A percentile compares a stretch with the other conserved stretches of the same genome.
phyloP scores from a whole-genome alignment of 2,797 vertebrate species.

The Danio aesculapii region DNA sequence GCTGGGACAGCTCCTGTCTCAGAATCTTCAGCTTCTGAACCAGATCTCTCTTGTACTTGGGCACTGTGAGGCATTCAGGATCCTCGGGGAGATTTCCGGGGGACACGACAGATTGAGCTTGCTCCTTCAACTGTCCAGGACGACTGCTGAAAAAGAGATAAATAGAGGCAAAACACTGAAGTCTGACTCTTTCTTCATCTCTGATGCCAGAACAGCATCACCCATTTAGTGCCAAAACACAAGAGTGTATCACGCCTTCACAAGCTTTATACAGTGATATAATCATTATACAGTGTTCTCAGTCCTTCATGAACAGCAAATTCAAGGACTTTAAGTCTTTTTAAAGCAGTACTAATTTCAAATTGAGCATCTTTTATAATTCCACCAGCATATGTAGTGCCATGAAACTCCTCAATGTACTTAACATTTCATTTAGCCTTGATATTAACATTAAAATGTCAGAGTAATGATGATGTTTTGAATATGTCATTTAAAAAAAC shows the following conservation, averaged over 20 bases:
- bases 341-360: too few species aligned
- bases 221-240: not conserved
- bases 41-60: slow-evolving; percentile 93
- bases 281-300: too few species aligned
- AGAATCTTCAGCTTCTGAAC: slow-evolving; percentile 98
- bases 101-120: slow-evolving; percentile 86
- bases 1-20: slow-evolving; percentile 94
- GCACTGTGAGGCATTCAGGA: slow-evolving; percentile 93
- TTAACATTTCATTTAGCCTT: too few species aligned
- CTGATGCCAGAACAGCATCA: not conserved
- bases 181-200: slow-evolving; percentile 20
- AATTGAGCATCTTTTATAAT: too few species aligned
- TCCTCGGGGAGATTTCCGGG: slow-evolving; percentile 91
- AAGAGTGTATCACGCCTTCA: not conserved
- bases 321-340: too few species aligned
- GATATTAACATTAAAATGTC: too few species aligned
- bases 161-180: not conserved
- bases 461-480: too few species aligned
- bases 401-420: too few species aligned
- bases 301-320: too few species aligned
- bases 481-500: too few species aligned
- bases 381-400: too few species aligned
- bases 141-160: slow-evolving; percentile 75
- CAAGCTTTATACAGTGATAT: too few species aligned
- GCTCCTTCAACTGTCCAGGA: slow-evolving; percentile 92